Evolutionary conservation across 2,113 vertebrate species (phyloP).

Genomic region (Syngnathus floridae): DNA sequence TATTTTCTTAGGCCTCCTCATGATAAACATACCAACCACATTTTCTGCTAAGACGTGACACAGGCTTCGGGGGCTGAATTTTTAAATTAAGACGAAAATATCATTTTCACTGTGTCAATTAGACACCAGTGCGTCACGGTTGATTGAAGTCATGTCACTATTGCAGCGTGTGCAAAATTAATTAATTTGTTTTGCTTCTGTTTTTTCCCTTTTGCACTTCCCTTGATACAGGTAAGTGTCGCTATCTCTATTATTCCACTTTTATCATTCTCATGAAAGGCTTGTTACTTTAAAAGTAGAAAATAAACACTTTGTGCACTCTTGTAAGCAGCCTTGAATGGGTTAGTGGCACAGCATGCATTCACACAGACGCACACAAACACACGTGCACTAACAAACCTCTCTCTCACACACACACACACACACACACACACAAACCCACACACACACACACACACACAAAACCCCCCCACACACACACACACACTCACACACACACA

Average conservation of each 20-base stretch:
- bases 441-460: too few relatives aligned
- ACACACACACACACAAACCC: too few relatives aligned
- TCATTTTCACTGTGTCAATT: neutral
- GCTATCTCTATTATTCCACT: neutral
- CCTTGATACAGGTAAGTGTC: conserved; percentile 49
- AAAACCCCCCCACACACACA: too few relatives aligned
- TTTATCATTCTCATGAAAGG: neutral
- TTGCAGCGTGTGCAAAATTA: neutral
- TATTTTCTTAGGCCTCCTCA: neutral
- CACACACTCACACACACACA: neutral
- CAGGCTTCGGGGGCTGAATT: neutral
- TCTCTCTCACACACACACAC: too few relatives aligned
- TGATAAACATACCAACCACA: neutral
- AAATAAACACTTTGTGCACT: neutral
- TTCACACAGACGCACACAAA: neutral
- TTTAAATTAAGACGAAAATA: neutral
- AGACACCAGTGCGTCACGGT: neutral
- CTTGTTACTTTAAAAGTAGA: neutral
- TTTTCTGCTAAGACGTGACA: neutral
- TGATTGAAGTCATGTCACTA: neutral
- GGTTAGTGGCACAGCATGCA: neutral
- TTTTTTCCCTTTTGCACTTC: conserved; percentile 11
- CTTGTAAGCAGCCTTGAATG: neutral
- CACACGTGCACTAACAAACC: too few relatives aligned
- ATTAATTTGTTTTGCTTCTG: conserved; percentile 12